Percentiles rank a stretch among this genome's conserved stretches.
Evolutionary conservation across 2,888 invertebrate genomes (phyloP).

Genomic region (Capitulum mitella): DNA sequence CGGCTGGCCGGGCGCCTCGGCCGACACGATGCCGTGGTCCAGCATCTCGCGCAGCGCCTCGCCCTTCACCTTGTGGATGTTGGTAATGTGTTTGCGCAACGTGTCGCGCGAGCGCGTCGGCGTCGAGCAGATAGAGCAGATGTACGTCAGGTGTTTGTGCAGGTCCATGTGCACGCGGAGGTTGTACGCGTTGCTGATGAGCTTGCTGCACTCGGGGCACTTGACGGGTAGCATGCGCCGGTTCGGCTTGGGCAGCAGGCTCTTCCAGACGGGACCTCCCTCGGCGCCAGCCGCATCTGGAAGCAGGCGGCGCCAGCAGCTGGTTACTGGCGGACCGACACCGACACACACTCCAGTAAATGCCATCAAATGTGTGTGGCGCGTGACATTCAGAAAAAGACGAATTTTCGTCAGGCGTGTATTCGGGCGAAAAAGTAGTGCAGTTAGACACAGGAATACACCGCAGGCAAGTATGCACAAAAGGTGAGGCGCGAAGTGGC

Average conservation of each 20-base stretch:
- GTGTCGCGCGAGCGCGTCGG: slow-evolving; percentile 36
- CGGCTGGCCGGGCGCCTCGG: not conserved
- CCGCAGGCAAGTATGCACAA: not conserved
- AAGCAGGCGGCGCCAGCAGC: no score
- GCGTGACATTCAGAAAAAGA: not conserved
- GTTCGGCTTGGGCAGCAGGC: not conserved
- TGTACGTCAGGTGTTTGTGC: slow-evolving; percentile 36
- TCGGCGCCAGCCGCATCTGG: not conserved
- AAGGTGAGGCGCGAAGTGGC: slow-evolving; percentile 11
- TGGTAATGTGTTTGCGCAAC: slow-evolving; percentile 36
- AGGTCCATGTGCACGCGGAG: slow-evolving; percentile 37
- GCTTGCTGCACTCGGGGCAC: slow-evolving; percentile 36
- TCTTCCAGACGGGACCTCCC: slow-evolving; percentile 1
- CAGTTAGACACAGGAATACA: slow-evolving; percentile 4
- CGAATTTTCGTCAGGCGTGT: not conserved
- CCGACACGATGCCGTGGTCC: slow-evolving; percentile 9
- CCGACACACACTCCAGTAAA: no score
- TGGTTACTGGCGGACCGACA: no score
- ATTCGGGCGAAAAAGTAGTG: not conserved
- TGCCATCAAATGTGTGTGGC: no score
- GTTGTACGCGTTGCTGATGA: slow-evolving; percentile 37
- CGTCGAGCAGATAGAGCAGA: slow-evolving; percentile 36
- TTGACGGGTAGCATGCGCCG: slow-evolving; percentile 33
- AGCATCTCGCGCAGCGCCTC: slow-evolving; percentile 22
- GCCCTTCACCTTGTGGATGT: slow-evolving; percentile 35